Conservation (phyloP, 2,888 invertebrate genomes). For the Epicampocera succincta region DNA sequence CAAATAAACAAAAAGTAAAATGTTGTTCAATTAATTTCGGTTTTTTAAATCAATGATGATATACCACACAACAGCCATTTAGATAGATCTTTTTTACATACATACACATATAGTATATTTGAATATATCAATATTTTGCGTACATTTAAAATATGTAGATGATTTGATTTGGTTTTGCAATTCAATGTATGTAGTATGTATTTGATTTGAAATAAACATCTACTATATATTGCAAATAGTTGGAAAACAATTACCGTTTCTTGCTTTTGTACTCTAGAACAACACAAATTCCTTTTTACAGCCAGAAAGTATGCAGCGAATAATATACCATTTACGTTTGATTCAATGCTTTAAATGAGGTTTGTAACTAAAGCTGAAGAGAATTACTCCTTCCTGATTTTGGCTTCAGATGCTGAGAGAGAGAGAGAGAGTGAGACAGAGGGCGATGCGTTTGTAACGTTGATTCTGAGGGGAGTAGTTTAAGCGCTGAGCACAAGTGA, state of each 20-base stretch:
- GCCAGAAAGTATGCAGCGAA: conserved; percentile 34
- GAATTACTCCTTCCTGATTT: neutral
- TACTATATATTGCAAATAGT: conserved; percentile 2
- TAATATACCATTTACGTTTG: neutral
- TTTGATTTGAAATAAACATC: conserved; percentile 32
- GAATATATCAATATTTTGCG: conserved; percentile 6
- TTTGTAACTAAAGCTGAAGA: neutral
- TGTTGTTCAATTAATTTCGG: conserved; percentile 12
- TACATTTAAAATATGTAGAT: conserved; percentile 37
- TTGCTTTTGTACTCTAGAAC: conserved; percentile 18
- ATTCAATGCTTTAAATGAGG: conserved; percentile 2
- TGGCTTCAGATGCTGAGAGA: conserved; percentile 14
- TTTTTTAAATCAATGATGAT: conserved; percentile 46
- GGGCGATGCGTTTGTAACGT: neutral
- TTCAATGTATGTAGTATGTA: conserved; percentile 18
- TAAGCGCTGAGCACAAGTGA: conserved; percentile 1
- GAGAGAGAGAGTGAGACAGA: no score
- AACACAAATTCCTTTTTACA: conserved; percentile 30
- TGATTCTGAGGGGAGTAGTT: neutral
- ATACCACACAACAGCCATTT: conserved; percentile 66
- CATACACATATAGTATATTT: neutral
- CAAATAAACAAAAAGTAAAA: conserved; percentile 38
- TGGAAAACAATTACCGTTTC: conserved; percentile 55
- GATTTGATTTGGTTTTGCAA: conserved; percentile 28
- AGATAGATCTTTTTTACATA: conserved; percentile 20